Percentiles rank a stretch among this genome's conserved stretches.
These are phyloP conservation scores for Caenorhabditis wallacei DNA, from an alignment of 2,888 invertebrate genomes.

Conservation along the genomic window DNA sequence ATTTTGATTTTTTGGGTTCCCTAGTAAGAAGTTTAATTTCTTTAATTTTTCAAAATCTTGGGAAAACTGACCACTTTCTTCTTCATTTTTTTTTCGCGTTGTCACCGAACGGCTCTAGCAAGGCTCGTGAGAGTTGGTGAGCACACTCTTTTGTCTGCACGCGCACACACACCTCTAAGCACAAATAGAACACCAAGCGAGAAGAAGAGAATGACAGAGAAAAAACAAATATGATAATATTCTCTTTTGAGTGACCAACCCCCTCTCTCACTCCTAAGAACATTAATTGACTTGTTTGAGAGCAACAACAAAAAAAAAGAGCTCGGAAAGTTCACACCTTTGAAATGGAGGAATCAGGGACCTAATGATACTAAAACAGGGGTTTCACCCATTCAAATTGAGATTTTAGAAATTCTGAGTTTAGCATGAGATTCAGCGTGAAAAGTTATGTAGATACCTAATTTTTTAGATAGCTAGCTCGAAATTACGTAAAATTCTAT, in stretches of 20 bases:
- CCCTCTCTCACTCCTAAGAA: not conserved
- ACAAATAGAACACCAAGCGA: constrained; percentile 45
- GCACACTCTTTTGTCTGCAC: constrained; percentile 59
- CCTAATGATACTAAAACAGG: not conserved
- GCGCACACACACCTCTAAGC: constrained; percentile 39
- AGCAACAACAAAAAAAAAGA: not conserved
- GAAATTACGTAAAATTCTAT: too few relatives aligned
- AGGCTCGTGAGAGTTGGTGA: constrained; percentile 29
- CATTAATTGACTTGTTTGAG: constrained; percentile 1
- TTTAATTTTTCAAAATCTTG: too few relatives aligned
- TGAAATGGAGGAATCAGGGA: not conserved
- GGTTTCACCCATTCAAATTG: not conserved
- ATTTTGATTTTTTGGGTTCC: too few relatives aligned
- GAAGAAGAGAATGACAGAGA: constrained; percentile 4
- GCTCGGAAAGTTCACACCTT: not conserved
- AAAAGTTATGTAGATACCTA: too few relatives aligned
- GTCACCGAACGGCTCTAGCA: too few relatives aligned
- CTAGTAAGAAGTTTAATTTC: too few relatives aligned
- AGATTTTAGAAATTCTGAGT: not conserved
- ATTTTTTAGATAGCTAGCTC: too few relatives aligned
- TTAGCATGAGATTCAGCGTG: too few relatives aligned
- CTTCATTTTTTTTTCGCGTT: not conserved
- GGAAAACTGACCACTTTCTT: constrained; percentile 5
- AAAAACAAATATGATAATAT: constrained; percentile 52
- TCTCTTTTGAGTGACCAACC: not conserved